These are phyloP conservation scores for Saxicola maurus DNA, from an alignment of 2,797 vertebrate species.

Conservation along the genomic window DNA sequence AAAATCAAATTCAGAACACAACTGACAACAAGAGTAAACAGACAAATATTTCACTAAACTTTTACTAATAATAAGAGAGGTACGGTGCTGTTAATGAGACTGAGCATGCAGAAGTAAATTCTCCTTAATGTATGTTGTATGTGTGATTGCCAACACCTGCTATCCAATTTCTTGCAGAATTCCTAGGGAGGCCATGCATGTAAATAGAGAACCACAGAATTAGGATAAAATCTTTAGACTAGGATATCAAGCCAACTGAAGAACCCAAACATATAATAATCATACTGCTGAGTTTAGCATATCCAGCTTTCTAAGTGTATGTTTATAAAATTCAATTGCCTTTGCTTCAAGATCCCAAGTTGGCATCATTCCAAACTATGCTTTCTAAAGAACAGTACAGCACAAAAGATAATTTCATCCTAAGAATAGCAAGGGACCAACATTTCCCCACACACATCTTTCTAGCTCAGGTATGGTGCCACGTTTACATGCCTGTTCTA, in stretches of 20 bases:
- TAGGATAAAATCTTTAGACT: neutral
- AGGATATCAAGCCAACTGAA: neutral
- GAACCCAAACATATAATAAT: neutral
- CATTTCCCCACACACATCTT: neutral
- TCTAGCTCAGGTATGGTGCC: neutral
- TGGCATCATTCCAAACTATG: neutral
- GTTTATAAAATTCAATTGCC: neutral
- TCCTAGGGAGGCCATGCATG: neutral
- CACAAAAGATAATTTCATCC: neutral
- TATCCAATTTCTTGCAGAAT: neutral
- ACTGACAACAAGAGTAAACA: neutral
- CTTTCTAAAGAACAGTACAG: neutral
- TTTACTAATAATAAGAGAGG: neutral
- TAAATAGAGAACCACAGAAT: neutral
- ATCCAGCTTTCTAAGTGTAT: neutral
- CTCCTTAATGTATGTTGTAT: neutral
- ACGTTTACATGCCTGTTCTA: accelerated
- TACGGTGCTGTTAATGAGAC: neutral
- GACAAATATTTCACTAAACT: neutral
- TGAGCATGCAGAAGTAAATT: neutral
- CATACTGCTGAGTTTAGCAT: neutral
- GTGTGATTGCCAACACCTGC: neutral
- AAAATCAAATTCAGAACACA: neutral
- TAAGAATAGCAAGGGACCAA: neutral
- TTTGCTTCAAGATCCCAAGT: neutral